Base-by-base conservation (phyloP, 2,113 vertebrate species). In the Alligator sinensis region DNA sequence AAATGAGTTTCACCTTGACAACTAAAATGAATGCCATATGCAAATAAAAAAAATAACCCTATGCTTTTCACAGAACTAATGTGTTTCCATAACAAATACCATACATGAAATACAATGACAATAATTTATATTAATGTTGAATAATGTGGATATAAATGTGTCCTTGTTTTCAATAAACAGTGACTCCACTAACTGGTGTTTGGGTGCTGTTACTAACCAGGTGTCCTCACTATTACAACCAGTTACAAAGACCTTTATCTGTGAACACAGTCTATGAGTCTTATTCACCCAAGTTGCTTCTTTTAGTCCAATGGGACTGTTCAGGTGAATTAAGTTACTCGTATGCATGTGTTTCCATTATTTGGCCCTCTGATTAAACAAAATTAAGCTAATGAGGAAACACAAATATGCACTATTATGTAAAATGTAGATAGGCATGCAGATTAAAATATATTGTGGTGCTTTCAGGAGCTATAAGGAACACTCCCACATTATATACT, bases 81-180 rank as follows among this genome's bases (percentile, higher is more conserved):
- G 91, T 97, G 88, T 95, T 93, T 96, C 90, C 96, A 84, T 96
- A 97, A 95, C 96, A 97, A 97, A 97, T 96, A 97, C 94, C 66
- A 96, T 59, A 96, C 59, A 93, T 94, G 94, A 97, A 93, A 91
- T 96, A 95, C 86, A 97, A 95, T 89, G 98, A 84, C 93, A 97
- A 97, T 97, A 97, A 97, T 94, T 98, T 98, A 97, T 89, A 84
- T 66, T 94, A 96, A 96, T 90, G 91, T 95, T 94, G 96, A 93
- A 97, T 80, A 97, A 92, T 77, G 92, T 96, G 95, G 90, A 96
- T 90, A 97, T 91, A 97, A 90, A 96, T 81, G 92, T 75, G 84
- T 91, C 91, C 79, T 80, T 55, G 57, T 93, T 88, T 88, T 91
- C n/a, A 77, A 66, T 76, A 93, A 95, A 90, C 79, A 30, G 66